Evolutionary conservation across 2,797 vertebrate species (phyloP), one percentile per base, ranked within the genome.

Genomic region (Sebastiscus tertius): DNA sequence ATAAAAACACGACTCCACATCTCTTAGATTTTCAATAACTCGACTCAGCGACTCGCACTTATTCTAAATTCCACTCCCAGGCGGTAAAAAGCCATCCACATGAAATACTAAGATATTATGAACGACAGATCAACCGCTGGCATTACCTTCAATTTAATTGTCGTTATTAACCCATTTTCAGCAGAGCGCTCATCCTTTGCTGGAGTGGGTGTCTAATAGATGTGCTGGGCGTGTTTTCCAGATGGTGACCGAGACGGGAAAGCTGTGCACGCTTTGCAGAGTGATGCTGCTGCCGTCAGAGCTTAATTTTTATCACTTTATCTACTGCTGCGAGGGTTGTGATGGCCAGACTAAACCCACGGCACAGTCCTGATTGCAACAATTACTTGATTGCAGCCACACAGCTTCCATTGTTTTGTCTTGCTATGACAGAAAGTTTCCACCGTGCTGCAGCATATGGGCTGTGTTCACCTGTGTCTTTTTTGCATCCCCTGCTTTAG

Each of bases 141-240:
- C 78, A 86, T 78, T 76, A 89, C 70, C 77, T 80, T 84, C 26
- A 56, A 82, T 87, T 80, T 82, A 87, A 88, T 67, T 70, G 82
- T 86, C 65, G 77, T 85, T 81, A 89, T 91, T 85, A 93, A 87
- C 78, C 80, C 61, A 83, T 86, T 90, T 87, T 77, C 85, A 89
- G 72, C 1, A 0, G 76, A 78, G 83, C 59, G 13, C 76, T 90
- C 79, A 81, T 81, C 81, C 85, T 84, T 59, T 62, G 80, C 83
- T 67, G 8, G 64, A 83, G 72, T 69, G 59, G 64, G 49, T 34
- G 73, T 62, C 67, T 86, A 77, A 85, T 85, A 88, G 79, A 87
- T 82, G 75, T 65, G 81, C 69, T 75, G 83, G 65, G 69, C 67
- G 74, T 77, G 72, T 84, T 86, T 82, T 84, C 88, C 91, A 89